phyloP scores from a whole-genome alignment of 1,140 invertebrate species.

The Rhagoletis zephyria region DNA sequence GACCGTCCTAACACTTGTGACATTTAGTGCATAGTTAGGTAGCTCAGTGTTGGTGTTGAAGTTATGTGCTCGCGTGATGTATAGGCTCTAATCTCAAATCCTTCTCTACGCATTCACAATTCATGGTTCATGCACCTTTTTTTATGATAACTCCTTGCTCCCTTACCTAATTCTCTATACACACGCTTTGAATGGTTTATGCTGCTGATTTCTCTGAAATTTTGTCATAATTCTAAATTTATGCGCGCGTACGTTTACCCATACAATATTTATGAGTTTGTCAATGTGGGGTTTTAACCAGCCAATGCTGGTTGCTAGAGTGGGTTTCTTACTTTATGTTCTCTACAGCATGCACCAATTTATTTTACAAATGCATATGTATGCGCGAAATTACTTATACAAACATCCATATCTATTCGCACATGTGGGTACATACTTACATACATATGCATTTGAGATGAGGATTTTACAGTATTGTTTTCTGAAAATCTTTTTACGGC shows the following conservation, averaged over 20 bases:
- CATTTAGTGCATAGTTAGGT: neutral
- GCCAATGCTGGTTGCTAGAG: neutral
- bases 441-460: too few relatives aligned
- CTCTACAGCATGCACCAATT: neutral
- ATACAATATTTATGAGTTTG: conserved; percentile 20
- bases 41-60: neutral
- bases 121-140: neutral
- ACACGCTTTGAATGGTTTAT: neutral
- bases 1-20: neutral
- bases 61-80: neutral
- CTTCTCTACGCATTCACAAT: neutral
- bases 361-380: neutral
- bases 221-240: conserved; percentile 48
- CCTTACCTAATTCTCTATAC: neutral
- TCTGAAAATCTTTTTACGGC: too few relatives aligned
- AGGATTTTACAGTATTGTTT: too few relatives aligned
- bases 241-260: conserved; percentile 15
- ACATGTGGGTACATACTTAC: too few relatives aligned
- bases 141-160: neutral
- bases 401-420: neutral
- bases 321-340: neutral
- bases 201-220: neutral
- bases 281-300: neutral
- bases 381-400: too few relatives aligned
- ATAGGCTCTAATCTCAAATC: neutral